Percentiles rank a stretch among this genome's conserved stretches.
phyloP scores from a whole-genome alignment of 2,888 invertebrate species.

The Nomada hirtipes region DNA sequence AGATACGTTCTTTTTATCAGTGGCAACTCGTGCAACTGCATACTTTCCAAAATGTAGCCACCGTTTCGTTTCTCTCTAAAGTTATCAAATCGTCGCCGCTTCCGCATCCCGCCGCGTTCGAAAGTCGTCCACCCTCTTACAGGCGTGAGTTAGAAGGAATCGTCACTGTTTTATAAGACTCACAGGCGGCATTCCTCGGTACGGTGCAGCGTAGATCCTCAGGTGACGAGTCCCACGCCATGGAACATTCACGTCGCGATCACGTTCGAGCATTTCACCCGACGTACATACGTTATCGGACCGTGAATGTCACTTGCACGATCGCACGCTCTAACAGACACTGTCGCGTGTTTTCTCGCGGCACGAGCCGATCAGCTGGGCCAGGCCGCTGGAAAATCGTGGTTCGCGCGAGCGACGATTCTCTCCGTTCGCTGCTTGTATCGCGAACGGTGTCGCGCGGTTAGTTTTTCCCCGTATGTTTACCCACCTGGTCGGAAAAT shows the following conservation, averaged over 20 bases:
- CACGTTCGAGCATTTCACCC: conserved; percentile 70
- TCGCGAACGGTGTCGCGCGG: neutral
- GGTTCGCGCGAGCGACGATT: neutral
- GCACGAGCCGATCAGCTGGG: conserved; percentile 55
- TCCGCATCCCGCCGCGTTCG: neutral
- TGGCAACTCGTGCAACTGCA: neutral
- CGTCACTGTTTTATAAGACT: conserved; percentile 51
- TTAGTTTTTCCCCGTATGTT: too few relatives aligned
- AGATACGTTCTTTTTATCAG: neutral
- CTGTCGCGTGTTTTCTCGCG: conserved; percentile 50
- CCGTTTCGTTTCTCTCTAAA: neutral
- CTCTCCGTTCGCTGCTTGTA: neutral
- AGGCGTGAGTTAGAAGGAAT: conserved; percentile 2
- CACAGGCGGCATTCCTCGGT: conserved; percentile 64
- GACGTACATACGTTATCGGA: conserved; percentile 48
- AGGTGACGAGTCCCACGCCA: conserved; percentile 66
- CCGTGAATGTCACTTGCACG: conserved; percentile 53
- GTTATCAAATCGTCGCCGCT: neutral
- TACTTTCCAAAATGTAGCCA: too few relatives aligned
- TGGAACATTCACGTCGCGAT: conserved; percentile 65
- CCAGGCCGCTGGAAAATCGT: conserved; percentile 30
- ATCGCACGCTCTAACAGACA: conserved; percentile 45
- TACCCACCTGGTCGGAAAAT: too few relatives aligned
- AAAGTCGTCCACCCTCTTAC: neutral
- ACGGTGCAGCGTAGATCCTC: conserved; percentile 56